Conservation (phyloP, 2,113 vertebrate species). For the Mirza zaza region DNA sequence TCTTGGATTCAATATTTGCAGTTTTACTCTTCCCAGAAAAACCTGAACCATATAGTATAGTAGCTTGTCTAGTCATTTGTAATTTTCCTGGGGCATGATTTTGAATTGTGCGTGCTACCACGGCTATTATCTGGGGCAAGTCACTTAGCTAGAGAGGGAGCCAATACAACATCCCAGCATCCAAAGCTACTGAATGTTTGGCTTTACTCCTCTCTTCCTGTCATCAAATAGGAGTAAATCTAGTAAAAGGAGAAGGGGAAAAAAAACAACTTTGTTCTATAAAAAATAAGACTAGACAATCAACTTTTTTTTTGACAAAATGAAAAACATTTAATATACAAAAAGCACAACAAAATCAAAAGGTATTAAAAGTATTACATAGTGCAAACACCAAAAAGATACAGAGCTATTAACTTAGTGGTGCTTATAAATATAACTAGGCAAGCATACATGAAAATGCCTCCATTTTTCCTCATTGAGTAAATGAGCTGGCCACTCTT, state of each 20-base stretch:
- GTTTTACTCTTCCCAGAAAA: background rate
- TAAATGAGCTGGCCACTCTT: background rate
- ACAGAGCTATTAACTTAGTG: background rate
- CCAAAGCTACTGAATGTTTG: background rate
- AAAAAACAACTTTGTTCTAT: background rate
- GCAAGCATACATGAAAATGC: background rate
- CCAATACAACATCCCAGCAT: background rate
- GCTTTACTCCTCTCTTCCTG: background rate
- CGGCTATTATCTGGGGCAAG: background rate
- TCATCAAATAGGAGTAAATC: background rate
- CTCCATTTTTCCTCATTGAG: background rate
- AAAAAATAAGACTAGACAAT: too few relatives aligned
- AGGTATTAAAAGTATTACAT: slow-evolving; percentile 53
- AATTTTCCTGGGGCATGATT: background rate
- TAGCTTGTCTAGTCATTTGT: background rate
- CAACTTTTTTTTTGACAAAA: background rate
- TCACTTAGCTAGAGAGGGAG: background rate
- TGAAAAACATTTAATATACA: slow-evolving; percentile 65
- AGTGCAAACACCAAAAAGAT: slow-evolving; percentile 70
- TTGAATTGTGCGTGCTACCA: background rate
- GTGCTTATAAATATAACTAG: background rate
- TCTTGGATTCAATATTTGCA: background rate
- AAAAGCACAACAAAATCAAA: slow-evolving; percentile 43
- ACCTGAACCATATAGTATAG: background rate
- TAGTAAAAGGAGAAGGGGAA: background rate